These are phyloP conservation scores for Myzus persicae DNA, from an alignment of 1,140 invertebrate genomes.

Conservation along the genomic window DNA sequence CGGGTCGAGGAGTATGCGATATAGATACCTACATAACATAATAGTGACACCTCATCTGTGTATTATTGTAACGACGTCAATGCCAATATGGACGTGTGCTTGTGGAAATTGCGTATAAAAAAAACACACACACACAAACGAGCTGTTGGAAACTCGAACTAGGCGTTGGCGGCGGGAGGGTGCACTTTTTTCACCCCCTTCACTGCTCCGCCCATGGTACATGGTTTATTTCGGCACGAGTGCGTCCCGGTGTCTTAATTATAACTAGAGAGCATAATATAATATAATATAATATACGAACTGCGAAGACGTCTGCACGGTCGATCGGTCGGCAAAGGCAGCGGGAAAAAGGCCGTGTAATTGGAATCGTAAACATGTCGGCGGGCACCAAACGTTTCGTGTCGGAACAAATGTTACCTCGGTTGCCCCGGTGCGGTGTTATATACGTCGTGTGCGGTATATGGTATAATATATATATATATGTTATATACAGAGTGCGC, in stretches of 20 bases:
- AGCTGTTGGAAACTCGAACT: not conserved
- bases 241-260: not conserved
- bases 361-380: conserved; percentile 52
- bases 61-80: not conserved
- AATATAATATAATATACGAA: not conserved
- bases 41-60: not conserved
- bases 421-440: not conserved
- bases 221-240: not conserved
- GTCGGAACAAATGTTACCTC: conserved; percentile 45
- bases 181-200: not conserved
- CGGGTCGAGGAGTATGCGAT: not conserved
- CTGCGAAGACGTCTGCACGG: not conserved
- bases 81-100: not conserved
- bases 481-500: not conserved
- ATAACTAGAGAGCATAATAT: not conserved
- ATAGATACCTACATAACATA: not conserved
- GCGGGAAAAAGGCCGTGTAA: conserved; percentile 39
- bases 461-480: not conserved
- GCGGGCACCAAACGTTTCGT: not conserved
- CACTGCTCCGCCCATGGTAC: not conserved
- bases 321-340: not conserved
- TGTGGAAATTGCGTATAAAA: not conserved
- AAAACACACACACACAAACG: not conserved
- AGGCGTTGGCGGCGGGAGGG: too few relatives aligned
- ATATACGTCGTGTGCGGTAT: not conserved